Base-by-base conservation (phyloP, 2,888 invertebrate species). In the Flexamia atlantica region DNA sequence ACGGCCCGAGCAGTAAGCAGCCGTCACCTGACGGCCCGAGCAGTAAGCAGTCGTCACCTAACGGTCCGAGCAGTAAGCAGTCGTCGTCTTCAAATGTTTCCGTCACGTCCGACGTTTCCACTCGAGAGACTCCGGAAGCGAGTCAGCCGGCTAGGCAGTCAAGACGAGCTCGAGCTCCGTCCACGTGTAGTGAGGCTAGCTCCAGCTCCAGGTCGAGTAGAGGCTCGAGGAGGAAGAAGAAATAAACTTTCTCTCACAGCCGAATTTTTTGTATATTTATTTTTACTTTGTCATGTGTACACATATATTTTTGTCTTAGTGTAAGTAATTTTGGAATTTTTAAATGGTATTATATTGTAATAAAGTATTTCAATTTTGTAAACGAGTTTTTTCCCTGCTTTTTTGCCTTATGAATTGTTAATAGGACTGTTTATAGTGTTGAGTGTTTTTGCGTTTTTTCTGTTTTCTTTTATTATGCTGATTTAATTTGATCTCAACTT, bases 161-260 rank as follows among this genome's bases (percentile, higher is more conserved):
- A 20, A 70, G 70, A 12, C 25, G 70, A 0, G 7, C 9, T 2
- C 40, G 40, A 20, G 23, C 40, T 1, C 12, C 14, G 1, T 70
- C 70, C 20, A 14, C 36, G 5, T 40, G 70, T 17, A 70, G 70
- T 36, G 70, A 36, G n/a, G 40, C 70, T 7, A 70, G 70, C 64
- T 28, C 64, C 30, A 28, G 10, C 40, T 70, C 70, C 1, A 36
- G 40, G 20, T 20, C 40, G 5, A 70, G 70, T 40, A 70, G 40
- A 20, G 40, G 40, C n/a, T 70, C 70, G 7, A 36, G 70, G 7
- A 70, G 70, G n/a, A 70, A 36, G 5, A 70, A 70, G 40, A 70
- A 70, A 17, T 23, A 64, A 30, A 28, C 53, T 53, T 53, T 10
- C 9, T 9, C 30, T 20, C n/a, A 53, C 17, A n/a, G 53, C 23